These are phyloP conservation scores for Aquatica leii DNA, from an alignment of 2,888 invertebrate species.

Conservation along the genomic window DNA sequence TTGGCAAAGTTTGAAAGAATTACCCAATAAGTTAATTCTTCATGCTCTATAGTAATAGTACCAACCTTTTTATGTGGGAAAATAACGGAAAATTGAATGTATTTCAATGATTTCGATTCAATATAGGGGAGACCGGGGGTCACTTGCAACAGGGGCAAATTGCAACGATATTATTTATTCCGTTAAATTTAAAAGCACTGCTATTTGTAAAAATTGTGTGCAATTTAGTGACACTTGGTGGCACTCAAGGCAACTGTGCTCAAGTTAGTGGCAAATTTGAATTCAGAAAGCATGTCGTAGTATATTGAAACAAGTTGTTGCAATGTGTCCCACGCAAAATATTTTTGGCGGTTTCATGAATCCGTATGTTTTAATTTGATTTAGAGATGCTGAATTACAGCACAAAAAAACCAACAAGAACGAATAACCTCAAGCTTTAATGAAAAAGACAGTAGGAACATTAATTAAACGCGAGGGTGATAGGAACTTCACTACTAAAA, in stretches of 20 bases:
- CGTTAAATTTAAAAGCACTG: background rate
- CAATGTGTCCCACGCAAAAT: slow-evolving; percentile 3
- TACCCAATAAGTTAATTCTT: no score
- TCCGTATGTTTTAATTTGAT: background rate
- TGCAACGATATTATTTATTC: no score
- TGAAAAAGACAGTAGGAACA: background rate
- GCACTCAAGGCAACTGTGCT: slow-evolving; percentile 3
- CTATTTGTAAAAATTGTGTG: no score
- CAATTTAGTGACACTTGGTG: no score
- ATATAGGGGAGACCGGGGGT: slow-evolving; percentile 3
- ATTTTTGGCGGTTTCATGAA: background rate
- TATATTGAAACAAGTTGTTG: slow-evolving; percentile 6
- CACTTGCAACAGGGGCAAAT: background rate
- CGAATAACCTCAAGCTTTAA: background rate
- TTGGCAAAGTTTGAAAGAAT: no score
- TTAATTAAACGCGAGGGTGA: no score
- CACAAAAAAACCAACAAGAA: slow-evolving; percentile 4
- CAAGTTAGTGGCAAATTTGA: slow-evolving; percentile 5
- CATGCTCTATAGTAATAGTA: no score
- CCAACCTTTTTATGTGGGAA: no score
- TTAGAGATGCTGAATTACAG: background rate
- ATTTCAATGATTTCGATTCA: no score
- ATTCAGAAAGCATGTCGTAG: background rate
- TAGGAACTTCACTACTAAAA: background rate
- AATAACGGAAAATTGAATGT: no score